A percentile compares a stretch with the other conserved stretches of the same genome.
phyloP scores from a whole-genome alignment of 2,113 vertebrate species.

The Brienomyrus brachyistius region DNA sequence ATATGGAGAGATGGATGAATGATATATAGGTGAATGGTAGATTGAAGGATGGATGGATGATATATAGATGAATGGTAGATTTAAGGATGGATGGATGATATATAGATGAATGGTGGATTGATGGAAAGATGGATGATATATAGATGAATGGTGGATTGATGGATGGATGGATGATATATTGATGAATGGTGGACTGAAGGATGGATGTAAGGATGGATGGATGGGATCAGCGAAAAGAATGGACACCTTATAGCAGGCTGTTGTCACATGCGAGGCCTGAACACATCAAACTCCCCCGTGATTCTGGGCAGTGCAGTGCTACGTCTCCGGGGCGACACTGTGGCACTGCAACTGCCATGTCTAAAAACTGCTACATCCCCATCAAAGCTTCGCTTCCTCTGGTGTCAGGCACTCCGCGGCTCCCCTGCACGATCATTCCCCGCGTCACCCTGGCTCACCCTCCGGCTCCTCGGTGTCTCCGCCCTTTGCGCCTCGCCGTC shows the following conservation, averaged over 20 bases:
- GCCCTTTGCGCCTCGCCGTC: not conserved
- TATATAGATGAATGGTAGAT: too few species aligned
- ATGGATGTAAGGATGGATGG: not conserved
- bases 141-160: not conserved
- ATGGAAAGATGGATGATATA: not conserved
- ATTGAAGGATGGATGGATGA: not conserved
- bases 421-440: not conserved
- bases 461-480: not conserved
- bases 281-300: not conserved
- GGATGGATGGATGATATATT: not conserved
- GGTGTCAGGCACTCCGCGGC: constrained; percentile 33
- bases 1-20: not conserved
- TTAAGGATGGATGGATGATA: too few species aligned
- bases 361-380: constrained; percentile 1
- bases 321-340: not conserved
- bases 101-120: not conserved
- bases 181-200: not conserved
- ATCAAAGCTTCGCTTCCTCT: not conserved
- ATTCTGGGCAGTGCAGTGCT: not conserved
- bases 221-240: not conserved
- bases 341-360: constrained; percentile 25
- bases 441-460: not conserved
- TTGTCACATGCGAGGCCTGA: not conserved
- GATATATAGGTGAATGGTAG: not conserved
- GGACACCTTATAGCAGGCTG: not conserved